Evolutionary conservation across 2,797 vertebrate species (phyloP).

Genomic region (Masticophis lateralis): DNA sequence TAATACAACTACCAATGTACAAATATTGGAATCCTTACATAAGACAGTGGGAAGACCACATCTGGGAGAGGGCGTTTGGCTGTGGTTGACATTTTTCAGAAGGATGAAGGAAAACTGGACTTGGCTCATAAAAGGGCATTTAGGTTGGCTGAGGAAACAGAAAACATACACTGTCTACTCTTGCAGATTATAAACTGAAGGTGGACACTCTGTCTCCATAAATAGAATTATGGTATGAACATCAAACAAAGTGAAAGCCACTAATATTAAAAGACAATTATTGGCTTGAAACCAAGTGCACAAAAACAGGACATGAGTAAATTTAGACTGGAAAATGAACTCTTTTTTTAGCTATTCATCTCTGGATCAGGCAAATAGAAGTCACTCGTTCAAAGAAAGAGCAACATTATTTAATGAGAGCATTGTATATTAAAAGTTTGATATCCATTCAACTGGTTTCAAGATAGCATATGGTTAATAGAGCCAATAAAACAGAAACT

Average conservation of each 20-base stretch:
- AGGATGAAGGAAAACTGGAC: not conserved
- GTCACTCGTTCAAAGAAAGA: not conserved
- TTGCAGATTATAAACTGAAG: not conserved
- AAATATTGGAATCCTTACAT: not conserved
- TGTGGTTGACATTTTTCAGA: conserved; percentile 14
- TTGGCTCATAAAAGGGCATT: not conserved
- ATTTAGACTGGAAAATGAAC: conserved; percentile 9
- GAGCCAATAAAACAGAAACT: not conserved
- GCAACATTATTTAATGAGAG: not conserved
- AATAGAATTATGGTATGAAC: conserved; percentile 1
- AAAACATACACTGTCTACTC: conserved; percentile 13
- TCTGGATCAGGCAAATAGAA: not conserved
- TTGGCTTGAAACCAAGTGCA: not conserved
- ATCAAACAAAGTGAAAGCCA: not conserved
- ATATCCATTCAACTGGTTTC: not conserved
- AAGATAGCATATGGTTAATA: not conserved
- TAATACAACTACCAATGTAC: not conserved
- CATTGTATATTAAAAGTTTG: not conserved
- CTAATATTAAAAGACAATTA: conserved; percentile 18
- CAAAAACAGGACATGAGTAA: conserved; percentile 20
- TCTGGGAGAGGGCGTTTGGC: not conserved
- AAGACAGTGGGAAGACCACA: not conserved
- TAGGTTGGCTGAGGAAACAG: not conserved
- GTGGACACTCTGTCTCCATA: not conserved
- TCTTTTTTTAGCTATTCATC: not conserved